Conservation (phyloP, 1,140 invertebrate genomes). For the Berghia stephanieae region DNA sequence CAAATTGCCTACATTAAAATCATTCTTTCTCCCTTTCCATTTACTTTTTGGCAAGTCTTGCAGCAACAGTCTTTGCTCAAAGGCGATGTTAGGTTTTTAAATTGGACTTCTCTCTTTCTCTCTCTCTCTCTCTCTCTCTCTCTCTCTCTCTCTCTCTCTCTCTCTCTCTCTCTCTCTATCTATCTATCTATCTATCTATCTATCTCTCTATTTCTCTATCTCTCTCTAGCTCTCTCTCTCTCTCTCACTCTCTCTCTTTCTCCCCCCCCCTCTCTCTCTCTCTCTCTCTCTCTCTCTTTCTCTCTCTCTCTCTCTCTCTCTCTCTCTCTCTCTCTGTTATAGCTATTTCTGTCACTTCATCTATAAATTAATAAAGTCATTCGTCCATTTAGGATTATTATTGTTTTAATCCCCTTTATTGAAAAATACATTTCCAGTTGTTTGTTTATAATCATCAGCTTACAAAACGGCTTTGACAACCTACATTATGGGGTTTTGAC, state of each 20-base stretch:
- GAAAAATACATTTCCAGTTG: too few species aligned
- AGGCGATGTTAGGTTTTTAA: too few species aligned
- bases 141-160: conserved; percentile 9
- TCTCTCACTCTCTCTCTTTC: neutral
- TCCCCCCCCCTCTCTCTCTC: neutral
- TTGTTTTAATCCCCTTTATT: neutral
- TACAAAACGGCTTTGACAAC: too few species aligned
- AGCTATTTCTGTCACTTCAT: neutral
- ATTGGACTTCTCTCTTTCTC: neutral
- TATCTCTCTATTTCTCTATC: neutral
- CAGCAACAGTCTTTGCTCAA: too few species aligned
- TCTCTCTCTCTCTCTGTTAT: neutral
- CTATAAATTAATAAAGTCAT: neutral
- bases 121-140: neutral
- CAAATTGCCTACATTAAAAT: neutral
- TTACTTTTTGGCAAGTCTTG: too few species aligned
- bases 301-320: neutral
- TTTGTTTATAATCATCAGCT: too few species aligned
- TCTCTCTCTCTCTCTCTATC: neutral
- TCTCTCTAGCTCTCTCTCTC: conserved; percentile 13
- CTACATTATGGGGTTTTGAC: too few species aligned
- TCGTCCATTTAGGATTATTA: neutral
- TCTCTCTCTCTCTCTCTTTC: neutral
- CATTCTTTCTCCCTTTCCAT: neutral
- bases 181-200: neutral